Evolutionary conservation across 2,888 invertebrate genomes (phyloP).

Genomic region (Gastrophysa polygoni): DNA sequence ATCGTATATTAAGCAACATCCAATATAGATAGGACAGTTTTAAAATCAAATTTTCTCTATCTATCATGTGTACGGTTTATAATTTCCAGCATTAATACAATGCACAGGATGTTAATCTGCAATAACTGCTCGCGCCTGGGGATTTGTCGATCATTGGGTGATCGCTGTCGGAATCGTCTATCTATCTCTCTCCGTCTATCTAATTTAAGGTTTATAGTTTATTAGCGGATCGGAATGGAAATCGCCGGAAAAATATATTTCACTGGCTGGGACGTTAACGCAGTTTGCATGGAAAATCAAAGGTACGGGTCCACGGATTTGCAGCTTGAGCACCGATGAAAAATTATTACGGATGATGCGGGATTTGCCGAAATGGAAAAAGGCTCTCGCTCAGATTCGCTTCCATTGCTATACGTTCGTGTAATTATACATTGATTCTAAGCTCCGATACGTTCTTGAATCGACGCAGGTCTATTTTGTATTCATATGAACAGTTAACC

Average conservation of each 20-base stretch:
- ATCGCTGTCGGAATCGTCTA: conserved; percentile 40
- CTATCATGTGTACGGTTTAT: conserved; percentile 58
- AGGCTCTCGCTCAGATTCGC: background rate
- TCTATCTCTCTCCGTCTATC: conserved; percentile 42
- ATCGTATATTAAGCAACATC: conserved; percentile 60
- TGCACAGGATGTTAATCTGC: conserved; percentile 60
- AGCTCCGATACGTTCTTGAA: too few species aligned
- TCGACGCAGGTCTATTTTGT: too few species aligned
- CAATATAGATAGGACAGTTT: conserved; percentile 59
- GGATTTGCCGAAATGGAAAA: background rate
- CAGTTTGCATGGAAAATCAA: conserved; percentile 32
- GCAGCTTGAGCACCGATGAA: background rate
- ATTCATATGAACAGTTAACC: too few species aligned
- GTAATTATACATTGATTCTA: too few species aligned
- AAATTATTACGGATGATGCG: background rate
- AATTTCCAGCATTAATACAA: conserved; percentile 60
- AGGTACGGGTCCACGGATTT: conserved; percentile 1
- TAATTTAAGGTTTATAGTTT: conserved; percentile 53
- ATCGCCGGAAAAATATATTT: conserved; percentile 26
- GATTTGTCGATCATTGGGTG: conserved; percentile 52
- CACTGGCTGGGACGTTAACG: conserved; percentile 23
- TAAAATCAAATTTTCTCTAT: conserved; percentile 61
- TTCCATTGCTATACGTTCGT: too few species aligned
- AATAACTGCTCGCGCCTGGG: conserved; percentile 58
- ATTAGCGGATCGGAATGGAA: conserved; percentile 35